These are phyloP conservation scores for Dufourea novaeangliae DNA, from an alignment of 1,140 invertebrate species.

Conservation along the genomic window DNA sequence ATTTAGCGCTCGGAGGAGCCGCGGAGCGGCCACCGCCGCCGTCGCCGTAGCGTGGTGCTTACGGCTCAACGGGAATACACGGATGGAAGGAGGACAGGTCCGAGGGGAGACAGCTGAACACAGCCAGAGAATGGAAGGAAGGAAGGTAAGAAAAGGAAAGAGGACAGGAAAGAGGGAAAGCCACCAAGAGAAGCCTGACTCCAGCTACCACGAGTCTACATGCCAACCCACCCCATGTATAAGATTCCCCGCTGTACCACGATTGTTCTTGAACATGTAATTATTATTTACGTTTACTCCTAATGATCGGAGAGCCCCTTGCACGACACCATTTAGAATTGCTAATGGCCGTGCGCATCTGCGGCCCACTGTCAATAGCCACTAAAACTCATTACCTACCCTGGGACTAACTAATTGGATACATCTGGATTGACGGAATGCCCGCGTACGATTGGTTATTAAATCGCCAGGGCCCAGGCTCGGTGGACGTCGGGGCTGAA, in stretches of 20 bases:
- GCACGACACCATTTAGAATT: conserved; percentile 67
- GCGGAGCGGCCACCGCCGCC: background rate
- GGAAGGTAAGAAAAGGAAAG: background rate
- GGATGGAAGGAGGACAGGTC: conserved; percentile 22
- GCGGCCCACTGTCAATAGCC: conserved; percentile 61
- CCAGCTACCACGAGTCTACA: conserved; percentile 30
- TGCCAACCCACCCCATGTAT: background rate
- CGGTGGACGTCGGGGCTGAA: background rate
- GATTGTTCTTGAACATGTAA: conserved; percentile 70
- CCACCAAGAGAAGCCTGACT: background rate
- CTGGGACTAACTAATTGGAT: conserved; percentile 63
- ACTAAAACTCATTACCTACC: conserved; percentile 64
- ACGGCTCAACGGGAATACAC: conserved; percentile 14
- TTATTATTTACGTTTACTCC: conserved; percentile 71
- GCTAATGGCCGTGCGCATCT: conserved; percentile 62
- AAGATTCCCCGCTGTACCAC: conserved; percentile 18
- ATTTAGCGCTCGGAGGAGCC: conserved; percentile 72
- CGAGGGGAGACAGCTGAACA: background rate
- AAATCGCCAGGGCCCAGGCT: conserved; percentile 22
- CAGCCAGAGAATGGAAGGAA: background rate
- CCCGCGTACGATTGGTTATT: conserved; percentile 49
- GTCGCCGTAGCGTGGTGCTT: conserved; percentile 5
- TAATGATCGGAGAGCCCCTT: conserved; percentile 61
- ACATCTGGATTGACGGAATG: conserved; percentile 58
- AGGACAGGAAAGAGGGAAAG: background rate